Percentiles rank a stretch among this genome's conserved stretches.
Evolutionary conservation across 2,797 vertebrate species (phyloP).

Genomic region (Brachymystax lenok): DNA sequence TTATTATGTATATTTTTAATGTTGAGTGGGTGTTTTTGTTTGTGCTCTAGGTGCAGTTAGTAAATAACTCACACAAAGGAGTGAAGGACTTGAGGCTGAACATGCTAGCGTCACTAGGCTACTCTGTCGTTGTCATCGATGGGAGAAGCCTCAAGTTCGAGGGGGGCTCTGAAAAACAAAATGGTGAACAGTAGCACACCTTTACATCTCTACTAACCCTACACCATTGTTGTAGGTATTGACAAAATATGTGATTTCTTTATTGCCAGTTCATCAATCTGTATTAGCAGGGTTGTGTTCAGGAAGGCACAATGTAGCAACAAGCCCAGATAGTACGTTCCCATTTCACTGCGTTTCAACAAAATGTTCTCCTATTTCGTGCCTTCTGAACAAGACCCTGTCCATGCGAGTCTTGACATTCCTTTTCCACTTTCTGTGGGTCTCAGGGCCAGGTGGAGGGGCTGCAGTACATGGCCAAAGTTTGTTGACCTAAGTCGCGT

Average conservation of each 20-base stretch:
- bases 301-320: too few relatives aligned
- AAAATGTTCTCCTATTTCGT: not conserved
- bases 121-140: slow-evolving; percentile 94
- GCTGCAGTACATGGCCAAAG: slow-evolving; percentile 90
- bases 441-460: slow-evolving; percentile 95
- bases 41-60: slow-evolving; percentile 87
- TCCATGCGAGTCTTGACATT: not conserved
- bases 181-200: slow-evolving; percentile 78
- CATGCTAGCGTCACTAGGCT: slow-evolving; percentile 92
- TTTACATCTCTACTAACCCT: too few relatives aligned
- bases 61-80: slow-evolving; percentile 98
- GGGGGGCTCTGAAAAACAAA: slow-evolving; percentile 94
- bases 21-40: not conserved
- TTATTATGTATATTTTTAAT: not conserved
- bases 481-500: slow-evolving; percentile 94
- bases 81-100: slow-evolving; percentile 95
- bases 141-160: slow-evolving; percentile 94
- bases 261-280: not conserved
- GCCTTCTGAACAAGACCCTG: too few relatives aligned
- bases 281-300: not conserved
- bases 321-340: not conserved
- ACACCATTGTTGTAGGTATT: too few relatives aligned
- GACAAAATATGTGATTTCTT: too few relatives aligned
- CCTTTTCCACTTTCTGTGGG: slow-evolving; percentile 2
- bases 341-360: not conserved